Evolutionary conservation across 2,797 vertebrate species (phyloP).

Genomic region (Crypturellus tataupa): DNA sequence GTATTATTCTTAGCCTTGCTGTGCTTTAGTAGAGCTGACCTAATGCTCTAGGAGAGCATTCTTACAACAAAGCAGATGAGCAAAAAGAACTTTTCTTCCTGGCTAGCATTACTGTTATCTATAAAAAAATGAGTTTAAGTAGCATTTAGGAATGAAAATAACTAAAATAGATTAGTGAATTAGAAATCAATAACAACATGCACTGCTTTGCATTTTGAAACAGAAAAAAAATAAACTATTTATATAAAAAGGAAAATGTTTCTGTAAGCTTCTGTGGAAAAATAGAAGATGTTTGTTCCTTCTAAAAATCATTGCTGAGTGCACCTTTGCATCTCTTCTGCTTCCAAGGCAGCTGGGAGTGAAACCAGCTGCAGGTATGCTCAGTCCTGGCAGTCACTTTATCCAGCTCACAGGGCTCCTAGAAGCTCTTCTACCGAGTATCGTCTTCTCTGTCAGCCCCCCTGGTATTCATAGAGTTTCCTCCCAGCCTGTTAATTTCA

Average conservation of each 20-base stretch:
- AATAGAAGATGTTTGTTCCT: not conserved
- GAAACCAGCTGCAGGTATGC: not conserved
- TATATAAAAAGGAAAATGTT: not conserved
- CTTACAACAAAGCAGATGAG: not conserved
- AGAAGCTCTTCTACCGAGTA: not conserved
- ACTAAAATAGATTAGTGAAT: not conserved
- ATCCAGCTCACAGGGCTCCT: not conserved
- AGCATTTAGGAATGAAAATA: not conserved
- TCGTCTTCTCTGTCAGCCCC: not conserved
- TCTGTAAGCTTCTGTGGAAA: not conserved
- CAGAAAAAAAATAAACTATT: not conserved
- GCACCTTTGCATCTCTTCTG: not conserved
- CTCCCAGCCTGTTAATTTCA: not conserved
- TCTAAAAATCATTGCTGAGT: not conserved
- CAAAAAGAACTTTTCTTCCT: slow-evolving; percentile 26
- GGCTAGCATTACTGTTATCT: not conserved
- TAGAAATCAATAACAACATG: not conserved
- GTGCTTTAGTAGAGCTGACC: slow-evolving; percentile 37
- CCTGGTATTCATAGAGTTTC: rapidly evolving
- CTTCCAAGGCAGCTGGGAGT: not conserved
- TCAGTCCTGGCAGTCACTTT: not conserved
- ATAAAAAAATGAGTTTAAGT: not conserved
- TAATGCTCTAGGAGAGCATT: slow-evolving; percentile 49
- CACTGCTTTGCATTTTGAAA: not conserved
- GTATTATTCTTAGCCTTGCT: slow-evolving; percentile 65